Base-by-base conservation (phyloP, 2,888 invertebrate species). In the Teleogryllus oceanicus region DNA sequence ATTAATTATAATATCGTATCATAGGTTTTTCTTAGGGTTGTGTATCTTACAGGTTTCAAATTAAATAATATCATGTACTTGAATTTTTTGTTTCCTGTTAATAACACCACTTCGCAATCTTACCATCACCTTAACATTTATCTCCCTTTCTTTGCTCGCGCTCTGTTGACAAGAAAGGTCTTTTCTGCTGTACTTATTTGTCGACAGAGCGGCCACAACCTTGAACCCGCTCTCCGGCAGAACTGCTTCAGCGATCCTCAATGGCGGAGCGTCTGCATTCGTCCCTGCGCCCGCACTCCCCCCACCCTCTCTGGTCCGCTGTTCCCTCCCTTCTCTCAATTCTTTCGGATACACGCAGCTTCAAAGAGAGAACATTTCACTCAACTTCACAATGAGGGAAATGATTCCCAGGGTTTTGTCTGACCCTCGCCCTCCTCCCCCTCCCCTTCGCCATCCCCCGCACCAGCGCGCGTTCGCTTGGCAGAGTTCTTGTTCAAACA, bases 311-410 rank as follows among this genome's bases (percentile, higher is more conserved):
- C n/a, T 62, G 5, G 8, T 18, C 62, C 62, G n/a, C 62, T 62
- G 13, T 13, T 62, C 62, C 62, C 16, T 62, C 62, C 62, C 62
- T 13, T 62, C 62, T n/a, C 62, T n/a, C 62, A 62, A 18, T 62
- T n/a, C n/a, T 62, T 62, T 62, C 62, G 62, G n/a, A 13, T 13
- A n/a, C 62, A n/a, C 62, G n/a, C 62, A 62, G 62, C 62, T 62
- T 62, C 62, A 62, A 62, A 62, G 37, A 62, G 62, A 62, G 62
- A 62, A 62, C 62, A 62, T 62, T 62, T 62, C 62, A 62, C 62
- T 62, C 62, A 62, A 62, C 62, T 62, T 62, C 62, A 18, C 62
- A 62, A 62, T 62, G 62, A 62, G 62, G 16, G 62, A 62, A 62
- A 62, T 62, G 62, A 62, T 62, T 62, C 62, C 16, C 62, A 8